Base-by-base conservation (phyloP, 2,888 invertebrate genomes). In the Platyscelio sp. region DNA sequence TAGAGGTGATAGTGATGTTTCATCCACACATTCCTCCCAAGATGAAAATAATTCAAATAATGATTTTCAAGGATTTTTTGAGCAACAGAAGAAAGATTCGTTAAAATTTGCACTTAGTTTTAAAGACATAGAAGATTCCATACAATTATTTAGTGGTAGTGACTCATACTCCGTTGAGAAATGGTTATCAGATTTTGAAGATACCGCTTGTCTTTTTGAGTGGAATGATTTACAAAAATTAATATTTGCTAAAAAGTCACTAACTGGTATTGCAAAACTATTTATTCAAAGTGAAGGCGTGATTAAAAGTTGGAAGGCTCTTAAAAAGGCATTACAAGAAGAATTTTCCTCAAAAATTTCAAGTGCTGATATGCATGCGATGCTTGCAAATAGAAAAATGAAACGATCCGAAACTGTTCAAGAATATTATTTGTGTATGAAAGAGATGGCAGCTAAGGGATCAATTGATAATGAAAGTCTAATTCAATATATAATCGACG, bases 171-270 rank as follows among this genome's bases (percentile, higher is more conserved):
- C 68, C 1, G 13, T 70, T 40, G 68, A 70, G 18, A 49, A 70
- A 33, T 89, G 86, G 86, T n/a, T 88, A 0, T 38, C 56, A 0
- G 77, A 87, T 6, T 86, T 88, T 18, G 88, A 89, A 20, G 87
- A 89, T 56, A 86, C 78, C 18, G 72, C 83, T 11, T 67, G 27
- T 33, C 24, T 89, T 11, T 49, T 27, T 27, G 7, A 46, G 7
- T 79, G 72, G 79, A 72, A 11, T 26, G 72, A 79, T 1, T 6
- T 79, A n/a, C 29, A 79, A 56, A 79, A 61, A 33, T 27, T 79
- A 18, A 54, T 79, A 20, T 79, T 79, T 61, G 81, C 81, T 18
- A 81, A 81, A 58, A 75, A 68, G 68, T 61, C 26, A 15, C 27
- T 81, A 9, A 27, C 38, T 51, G 87, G 87, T n/a, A 83, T 87